Conservation (phyloP, 1,140 invertebrate species). For the Charaxes varanes region DNA sequence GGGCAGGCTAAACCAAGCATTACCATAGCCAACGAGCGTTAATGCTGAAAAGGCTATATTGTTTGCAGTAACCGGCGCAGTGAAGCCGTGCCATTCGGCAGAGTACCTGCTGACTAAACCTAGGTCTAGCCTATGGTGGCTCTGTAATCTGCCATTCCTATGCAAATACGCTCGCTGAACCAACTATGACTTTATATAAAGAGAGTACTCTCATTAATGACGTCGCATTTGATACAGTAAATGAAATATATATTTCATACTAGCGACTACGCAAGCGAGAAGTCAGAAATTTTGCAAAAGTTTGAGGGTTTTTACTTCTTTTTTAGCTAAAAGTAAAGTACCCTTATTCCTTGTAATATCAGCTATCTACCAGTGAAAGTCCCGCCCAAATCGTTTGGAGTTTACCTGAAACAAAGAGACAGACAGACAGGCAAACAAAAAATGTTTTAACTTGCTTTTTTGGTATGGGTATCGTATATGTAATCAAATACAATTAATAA, state of each 20-base stretch:
- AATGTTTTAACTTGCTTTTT: too few relatives aligned
- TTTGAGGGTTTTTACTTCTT: too few relatives aligned
- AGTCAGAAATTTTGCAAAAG: not conserved
- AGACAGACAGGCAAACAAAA: too few relatives aligned
- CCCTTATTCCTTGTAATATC: too few relatives aligned
- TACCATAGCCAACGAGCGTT: constrained; percentile 2
- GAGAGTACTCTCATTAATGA: constrained; percentile 22
- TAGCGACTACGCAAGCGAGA: too few relatives aligned
- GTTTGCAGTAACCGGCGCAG: constrained; percentile 18
- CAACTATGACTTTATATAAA: constrained; percentile 68
- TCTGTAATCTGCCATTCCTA: constrained; percentile 69
- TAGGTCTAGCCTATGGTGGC: constrained; percentile 57
- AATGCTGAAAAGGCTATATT: constrained; percentile 22
- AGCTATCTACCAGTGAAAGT: too few relatives aligned
- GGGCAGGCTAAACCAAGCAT: not conserved
- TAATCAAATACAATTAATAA: too few relatives aligned
- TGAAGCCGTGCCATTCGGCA: constrained; percentile 30
- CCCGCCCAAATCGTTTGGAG: too few relatives aligned
- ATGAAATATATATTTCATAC: too few relatives aligned
- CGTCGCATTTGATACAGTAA: constrained; percentile 14
- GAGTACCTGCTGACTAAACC: constrained; percentile 51
- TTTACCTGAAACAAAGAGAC: too few relatives aligned
- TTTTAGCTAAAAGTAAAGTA: too few relatives aligned
- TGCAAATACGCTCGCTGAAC: constrained; percentile 66
- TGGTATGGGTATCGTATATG: too few relatives aligned